These are phyloP conservation scores for Acestrorhynchus altus DNA, from an alignment of 2,797 vertebrate species.

Conservation along the genomic window DNA sequence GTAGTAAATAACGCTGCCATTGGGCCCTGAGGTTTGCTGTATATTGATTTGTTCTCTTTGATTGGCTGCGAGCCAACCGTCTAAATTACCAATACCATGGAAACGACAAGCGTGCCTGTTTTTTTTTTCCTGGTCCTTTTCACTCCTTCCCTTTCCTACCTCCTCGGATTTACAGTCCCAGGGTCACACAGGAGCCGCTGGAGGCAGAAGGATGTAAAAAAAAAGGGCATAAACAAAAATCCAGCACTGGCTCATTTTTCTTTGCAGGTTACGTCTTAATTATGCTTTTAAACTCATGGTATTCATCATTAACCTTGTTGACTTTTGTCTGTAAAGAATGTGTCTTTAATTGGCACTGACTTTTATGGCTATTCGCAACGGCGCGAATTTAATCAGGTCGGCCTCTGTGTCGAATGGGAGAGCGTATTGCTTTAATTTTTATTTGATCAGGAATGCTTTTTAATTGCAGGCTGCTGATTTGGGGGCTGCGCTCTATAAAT, in stretches of 20 bases:
- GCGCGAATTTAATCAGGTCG: constrained; percentile 68
- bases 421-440: constrained; percentile 77
- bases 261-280: constrained; percentile 61
- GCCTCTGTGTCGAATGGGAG: constrained; percentile 65
- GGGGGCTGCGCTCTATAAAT: constrained; percentile 74
- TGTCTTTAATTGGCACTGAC: constrained; percentile 60
- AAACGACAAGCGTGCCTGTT: constrained; percentile 68
- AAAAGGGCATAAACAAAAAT: constrained; percentile 60
- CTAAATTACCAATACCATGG: constrained; percentile 80
- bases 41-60: constrained; percentile 75
- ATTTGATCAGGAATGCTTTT: constrained; percentile 84
- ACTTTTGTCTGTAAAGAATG: constrained; percentile 60
- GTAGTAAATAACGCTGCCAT: constrained; percentile 82
- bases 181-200: constrained; percentile 54
- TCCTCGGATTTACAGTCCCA: constrained; percentile 42
- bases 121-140: constrained; percentile 72
- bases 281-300: constrained; percentile 45
- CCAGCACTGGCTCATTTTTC: constrained; percentile 56
- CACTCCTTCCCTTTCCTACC: constrained; percentile 66
- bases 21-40: constrained; percentile 63
- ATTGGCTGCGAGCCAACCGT: constrained; percentile 75
- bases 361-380: constrained; percentile 67
- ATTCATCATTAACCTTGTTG: constrained; percentile 66
- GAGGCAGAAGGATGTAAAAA: constrained; percentile 45
- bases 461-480: constrained; percentile 78